Conservation (phyloP, 2,797 vertebrate species). For the Crocodylus rhombifer region DNA sequence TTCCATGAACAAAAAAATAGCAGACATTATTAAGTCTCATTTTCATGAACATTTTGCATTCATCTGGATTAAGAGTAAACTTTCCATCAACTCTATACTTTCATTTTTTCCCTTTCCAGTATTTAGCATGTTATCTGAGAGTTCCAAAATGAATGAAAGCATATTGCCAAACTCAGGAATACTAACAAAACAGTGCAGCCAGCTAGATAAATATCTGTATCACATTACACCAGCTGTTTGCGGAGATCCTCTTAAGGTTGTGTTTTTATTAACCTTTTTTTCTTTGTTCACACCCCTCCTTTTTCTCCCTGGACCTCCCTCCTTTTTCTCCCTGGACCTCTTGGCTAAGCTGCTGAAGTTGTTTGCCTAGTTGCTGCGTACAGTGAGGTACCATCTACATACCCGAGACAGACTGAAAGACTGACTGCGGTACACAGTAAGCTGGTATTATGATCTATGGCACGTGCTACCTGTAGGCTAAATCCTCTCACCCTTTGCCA, state of each 20-base stretch:
- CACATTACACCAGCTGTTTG: background rate
- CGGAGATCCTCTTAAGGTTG: background rate
- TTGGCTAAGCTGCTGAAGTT: background rate
- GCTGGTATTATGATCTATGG: fast-evolving
- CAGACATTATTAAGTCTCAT: background rate
- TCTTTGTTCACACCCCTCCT: background rate
- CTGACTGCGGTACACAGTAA: fast-evolving
- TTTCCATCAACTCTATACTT: background rate
- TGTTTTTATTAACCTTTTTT: background rate
- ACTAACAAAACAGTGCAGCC: background rate
- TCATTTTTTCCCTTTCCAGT: background rate
- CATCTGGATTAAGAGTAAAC: fast-evolving
- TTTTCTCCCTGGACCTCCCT: fast-evolving
- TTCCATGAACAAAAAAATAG: background rate
- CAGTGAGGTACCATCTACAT: background rate
- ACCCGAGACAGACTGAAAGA: background rate
- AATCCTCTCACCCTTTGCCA: fast-evolving
- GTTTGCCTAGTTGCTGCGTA: fast-evolving
- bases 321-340: background rate
- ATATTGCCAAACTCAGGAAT: background rate
- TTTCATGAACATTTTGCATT: background rate
- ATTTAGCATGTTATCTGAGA: background rate
- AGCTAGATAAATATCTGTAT: background rate
- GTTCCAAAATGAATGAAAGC: background rate
- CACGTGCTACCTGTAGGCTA: fast-evolving